phyloP scores from a whole-genome alignment of 2,113 vertebrate genomes.

The Sylvia atricapilla region DNA sequence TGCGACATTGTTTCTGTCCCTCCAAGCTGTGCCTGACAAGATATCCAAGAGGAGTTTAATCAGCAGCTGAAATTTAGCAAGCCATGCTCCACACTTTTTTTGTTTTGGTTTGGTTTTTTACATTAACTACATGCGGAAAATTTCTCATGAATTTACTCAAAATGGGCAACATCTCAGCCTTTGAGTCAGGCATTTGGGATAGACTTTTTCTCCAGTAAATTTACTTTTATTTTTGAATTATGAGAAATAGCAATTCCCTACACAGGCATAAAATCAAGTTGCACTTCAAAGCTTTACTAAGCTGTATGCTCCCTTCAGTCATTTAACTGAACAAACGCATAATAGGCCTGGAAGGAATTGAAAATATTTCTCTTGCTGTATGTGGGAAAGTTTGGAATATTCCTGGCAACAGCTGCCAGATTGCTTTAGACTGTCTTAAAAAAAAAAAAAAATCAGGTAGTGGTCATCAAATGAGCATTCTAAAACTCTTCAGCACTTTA shows the following conservation, averaged over 20 bases:
- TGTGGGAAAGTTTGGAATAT: neutral
- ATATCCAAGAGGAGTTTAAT: neutral
- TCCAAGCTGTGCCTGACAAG: neutral
- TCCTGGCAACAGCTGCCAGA: neutral
- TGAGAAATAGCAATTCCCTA: neutral
- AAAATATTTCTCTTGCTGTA: neutral
- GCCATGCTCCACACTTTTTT: neutral
- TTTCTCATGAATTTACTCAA: neutral
- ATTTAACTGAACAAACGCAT: neutral
- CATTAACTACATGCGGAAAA: neutral
- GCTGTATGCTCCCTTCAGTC: neutral
- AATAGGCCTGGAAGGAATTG: neutral
- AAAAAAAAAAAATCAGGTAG: neutral
- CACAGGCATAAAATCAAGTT: neutral
- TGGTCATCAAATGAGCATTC: neutral
- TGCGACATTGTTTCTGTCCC: neutral
- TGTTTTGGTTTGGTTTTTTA: neutral
- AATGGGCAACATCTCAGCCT: neutral
- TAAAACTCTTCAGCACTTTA: neutral
- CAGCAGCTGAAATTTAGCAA: neutral
- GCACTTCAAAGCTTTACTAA: neutral
- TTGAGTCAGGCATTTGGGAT: neutral
- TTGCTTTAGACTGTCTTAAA: neutral
- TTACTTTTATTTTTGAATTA: neutral
- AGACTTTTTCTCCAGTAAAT: neutral